phyloP scores from a whole-genome alignment of 92 coral and sea anemone species.

The Chrysogorgia sp. region DNA sequence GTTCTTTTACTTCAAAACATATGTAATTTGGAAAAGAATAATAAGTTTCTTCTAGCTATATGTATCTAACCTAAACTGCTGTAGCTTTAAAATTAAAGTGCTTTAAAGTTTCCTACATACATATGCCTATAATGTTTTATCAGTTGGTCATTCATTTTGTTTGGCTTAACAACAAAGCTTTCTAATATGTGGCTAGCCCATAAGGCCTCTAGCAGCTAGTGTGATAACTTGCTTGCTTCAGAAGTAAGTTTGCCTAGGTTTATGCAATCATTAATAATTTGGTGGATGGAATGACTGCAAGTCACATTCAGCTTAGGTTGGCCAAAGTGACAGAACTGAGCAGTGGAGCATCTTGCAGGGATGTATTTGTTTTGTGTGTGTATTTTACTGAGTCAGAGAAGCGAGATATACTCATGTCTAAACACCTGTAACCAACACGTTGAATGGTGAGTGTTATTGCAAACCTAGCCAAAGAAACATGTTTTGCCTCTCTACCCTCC shows the following conservation, averaged over 20 bases:
- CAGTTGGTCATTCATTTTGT: too few relatives aligned
- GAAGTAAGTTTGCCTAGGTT: conserved; percentile 47
- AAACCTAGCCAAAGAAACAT: conserved; percentile 56
- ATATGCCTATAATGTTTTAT: too few relatives aligned
- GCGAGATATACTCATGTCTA: conserved; percentile 66
- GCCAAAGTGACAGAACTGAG: conserved; percentile 58
- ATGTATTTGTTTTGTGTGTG: conserved; percentile 32
- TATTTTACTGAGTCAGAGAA: conserved; percentile 63
- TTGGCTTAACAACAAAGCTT: too few relatives aligned
- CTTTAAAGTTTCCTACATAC: too few relatives aligned
- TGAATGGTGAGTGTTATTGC: conserved; percentile 55
- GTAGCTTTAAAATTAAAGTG: too few relatives aligned
- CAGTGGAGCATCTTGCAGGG: conserved; percentile 56
- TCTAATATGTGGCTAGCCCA: too few relatives aligned
- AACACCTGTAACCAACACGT: conserved; percentile 64
- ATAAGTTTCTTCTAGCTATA: too few relatives aligned
- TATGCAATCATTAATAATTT: conserved; percentile 46
- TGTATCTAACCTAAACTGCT: too few relatives aligned
- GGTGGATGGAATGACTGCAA: conserved; percentile 51
- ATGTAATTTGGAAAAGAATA: too few relatives aligned
- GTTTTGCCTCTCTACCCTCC: conserved; percentile 62
- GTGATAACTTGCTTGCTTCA: conserved; percentile 18
- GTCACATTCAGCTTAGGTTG: conserved; percentile 46
- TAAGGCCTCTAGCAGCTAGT: too few relatives aligned
- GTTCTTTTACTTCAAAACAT: too few relatives aligned